Evolutionary conservation across 2,113 vertebrate species (phyloP).

Genomic region (Melanerpes formicivorus): DNA sequence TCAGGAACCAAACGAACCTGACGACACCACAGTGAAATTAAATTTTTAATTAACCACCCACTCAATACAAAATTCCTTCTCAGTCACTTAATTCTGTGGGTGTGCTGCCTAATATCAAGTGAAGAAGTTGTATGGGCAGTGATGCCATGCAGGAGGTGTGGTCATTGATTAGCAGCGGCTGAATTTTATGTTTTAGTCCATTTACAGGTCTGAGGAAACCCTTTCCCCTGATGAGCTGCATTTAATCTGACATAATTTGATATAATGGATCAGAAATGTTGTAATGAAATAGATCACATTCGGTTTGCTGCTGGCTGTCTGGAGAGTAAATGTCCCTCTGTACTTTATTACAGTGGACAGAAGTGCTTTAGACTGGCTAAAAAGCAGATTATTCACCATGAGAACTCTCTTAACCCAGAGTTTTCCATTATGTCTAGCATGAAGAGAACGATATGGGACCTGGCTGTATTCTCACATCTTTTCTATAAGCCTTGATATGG

Average conservation of each 20-base stretch:
- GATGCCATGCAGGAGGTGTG: neutral
- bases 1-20: neutral
- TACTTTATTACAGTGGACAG: neutral
- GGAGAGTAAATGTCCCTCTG: neutral
- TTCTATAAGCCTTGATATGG: neutral
- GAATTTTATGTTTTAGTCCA: neutral
- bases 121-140: neutral
- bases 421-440: neutral
- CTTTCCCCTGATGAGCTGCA: neutral
- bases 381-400: neutral
- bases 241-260: conserved; percentile 21
- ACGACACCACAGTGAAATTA: neutral
- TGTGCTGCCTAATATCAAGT: neutral
- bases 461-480: neutral
- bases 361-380: conserved; percentile 6
- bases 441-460: neutral
- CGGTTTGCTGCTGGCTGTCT: neutral
- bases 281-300: neutral
- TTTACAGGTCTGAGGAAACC: neutral
- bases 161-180: neutral
- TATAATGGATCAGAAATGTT: conserved; percentile 16
- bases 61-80: neutral
- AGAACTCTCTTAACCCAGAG: neutral
- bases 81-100: neutral
- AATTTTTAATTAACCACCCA: neutral